Conservation (phyloP, 1,140 invertebrate genomes). For the Ceratoteleas bidentatus region DNA sequence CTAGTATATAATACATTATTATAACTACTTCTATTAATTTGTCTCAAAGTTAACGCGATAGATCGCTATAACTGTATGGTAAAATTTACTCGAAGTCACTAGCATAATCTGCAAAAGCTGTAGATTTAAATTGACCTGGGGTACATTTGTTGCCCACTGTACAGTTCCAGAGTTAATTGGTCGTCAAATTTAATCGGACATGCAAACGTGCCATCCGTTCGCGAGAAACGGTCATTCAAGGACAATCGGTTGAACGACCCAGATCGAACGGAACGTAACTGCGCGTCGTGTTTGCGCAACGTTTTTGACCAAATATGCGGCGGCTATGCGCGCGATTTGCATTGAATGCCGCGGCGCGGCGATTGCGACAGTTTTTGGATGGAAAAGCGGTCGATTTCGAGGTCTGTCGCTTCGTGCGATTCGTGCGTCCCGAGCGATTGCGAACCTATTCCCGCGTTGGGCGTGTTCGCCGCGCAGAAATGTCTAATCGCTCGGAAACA, state of each 20-base stretch:
- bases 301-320: constrained; percentile 19
- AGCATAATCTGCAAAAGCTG: too few species aligned
- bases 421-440: background rate
- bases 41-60: too few species aligned
- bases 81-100: too few species aligned
- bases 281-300: constrained; percentile 20
- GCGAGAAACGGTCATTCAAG: too few species aligned
- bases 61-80: too few species aligned
- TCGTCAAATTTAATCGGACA: too few species aligned
- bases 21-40: too few species aligned
- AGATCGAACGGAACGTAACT: background rate
- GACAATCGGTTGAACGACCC: background rate
- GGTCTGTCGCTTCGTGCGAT: background rate
- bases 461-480: constrained; percentile 16
- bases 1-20: too few species aligned
- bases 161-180: too few species aligned
- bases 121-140: too few species aligned
- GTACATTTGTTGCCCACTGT: too few species aligned
- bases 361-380: constrained; percentile 12
- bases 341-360: constrained; percentile 23
- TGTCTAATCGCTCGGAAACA: constrained; percentile 28
- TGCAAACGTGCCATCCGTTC: too few species aligned
- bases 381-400: constrained; percentile 16
- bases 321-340: constrained; percentile 26
- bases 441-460: constrained; percentile 5